Conservation (phyloP, 2,888 invertebrate genomes). For the Ypsolopha sequella region DNA sequence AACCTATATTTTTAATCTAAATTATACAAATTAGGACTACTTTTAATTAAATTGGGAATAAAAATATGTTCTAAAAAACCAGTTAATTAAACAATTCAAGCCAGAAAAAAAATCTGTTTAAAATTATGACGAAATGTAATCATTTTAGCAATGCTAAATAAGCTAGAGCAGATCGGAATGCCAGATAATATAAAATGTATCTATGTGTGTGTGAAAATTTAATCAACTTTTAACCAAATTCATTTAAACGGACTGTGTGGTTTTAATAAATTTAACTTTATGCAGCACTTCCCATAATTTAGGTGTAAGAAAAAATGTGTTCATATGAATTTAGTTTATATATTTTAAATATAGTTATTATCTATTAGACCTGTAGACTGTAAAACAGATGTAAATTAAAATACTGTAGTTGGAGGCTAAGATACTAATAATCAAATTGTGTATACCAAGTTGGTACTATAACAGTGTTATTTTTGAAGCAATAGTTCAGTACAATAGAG, state of each 20-base stretch:
- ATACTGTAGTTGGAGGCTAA: neutral
- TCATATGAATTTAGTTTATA: slow-evolving; percentile 61
- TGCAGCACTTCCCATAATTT: slow-evolving; percentile 14
- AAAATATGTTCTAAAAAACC: neutral
- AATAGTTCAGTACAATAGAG: neutral
- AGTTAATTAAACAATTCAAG: neutral
- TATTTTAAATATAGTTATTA: slow-evolving; percentile 45
- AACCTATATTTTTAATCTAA: neutral
- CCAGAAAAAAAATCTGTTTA: neutral
- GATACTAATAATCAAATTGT: neutral
- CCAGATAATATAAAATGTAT: no score
- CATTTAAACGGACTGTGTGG: no score
- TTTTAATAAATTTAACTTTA: neutral
- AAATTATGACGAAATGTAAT: no score
- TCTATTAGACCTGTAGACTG: slow-evolving; percentile 55
- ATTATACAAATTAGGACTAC: neutral
- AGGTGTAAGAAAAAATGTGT: slow-evolving; percentile 65
- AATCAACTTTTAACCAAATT: no score
- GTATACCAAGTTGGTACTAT: slow-evolving; percentile 7
- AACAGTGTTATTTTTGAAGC: neutral
- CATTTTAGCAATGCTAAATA: no score
- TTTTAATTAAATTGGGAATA: neutral
- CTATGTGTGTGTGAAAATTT: no score
- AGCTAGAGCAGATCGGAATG: no score
- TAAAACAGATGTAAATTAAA: slow-evolving; percentile 50